Conservation (phyloP, 2,797 vertebrate genomes). For the Urosaurus nigricauda region DNA sequence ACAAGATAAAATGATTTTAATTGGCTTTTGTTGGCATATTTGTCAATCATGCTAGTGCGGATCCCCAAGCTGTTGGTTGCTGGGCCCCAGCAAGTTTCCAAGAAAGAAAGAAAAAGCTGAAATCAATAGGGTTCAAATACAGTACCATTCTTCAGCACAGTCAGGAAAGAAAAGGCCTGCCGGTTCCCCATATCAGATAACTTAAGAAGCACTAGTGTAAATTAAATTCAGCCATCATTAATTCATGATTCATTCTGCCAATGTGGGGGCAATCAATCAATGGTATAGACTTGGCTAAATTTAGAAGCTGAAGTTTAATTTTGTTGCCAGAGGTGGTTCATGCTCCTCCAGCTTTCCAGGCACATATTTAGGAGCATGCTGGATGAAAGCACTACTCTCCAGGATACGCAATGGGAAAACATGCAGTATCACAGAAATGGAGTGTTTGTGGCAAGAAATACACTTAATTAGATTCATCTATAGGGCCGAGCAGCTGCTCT, state of each 20-base stretch:
- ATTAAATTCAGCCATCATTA: constrained; percentile 55
- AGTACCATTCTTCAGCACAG: too few species aligned
- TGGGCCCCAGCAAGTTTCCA: too few species aligned
- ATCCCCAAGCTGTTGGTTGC: too few species aligned
- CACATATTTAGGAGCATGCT: constrained; percentile 22
- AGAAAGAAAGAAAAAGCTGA: too few species aligned
- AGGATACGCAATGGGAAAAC: constrained; percentile 68
- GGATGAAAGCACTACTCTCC: constrained; percentile 64
- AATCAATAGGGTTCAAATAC: too few species aligned
- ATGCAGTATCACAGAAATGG: constrained; percentile 70
- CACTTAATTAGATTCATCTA: constrained; percentile 77
- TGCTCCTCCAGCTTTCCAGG: neutral
- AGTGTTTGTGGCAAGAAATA: constrained; percentile 75
- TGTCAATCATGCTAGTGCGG: too few species aligned
- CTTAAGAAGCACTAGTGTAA: neutral
- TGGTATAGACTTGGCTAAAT: constrained; percentile 69
- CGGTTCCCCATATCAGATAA: too few species aligned
- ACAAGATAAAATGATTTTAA: too few species aligned
- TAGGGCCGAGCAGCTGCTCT: constrained; percentile 75
- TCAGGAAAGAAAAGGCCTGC: too few species aligned
- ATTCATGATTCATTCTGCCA: constrained; percentile 48
- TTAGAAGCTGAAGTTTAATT: constrained; percentile 65
- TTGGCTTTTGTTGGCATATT: too few species aligned
- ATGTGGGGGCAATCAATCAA: constrained; percentile 42
- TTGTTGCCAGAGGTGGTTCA: neutral